A percentile compares a stretch with the other conserved stretches of the same genome.
phyloP scores from a whole-genome alignment of 2,797 vertebrate species.

The Macropus fuliginosus region DNA sequence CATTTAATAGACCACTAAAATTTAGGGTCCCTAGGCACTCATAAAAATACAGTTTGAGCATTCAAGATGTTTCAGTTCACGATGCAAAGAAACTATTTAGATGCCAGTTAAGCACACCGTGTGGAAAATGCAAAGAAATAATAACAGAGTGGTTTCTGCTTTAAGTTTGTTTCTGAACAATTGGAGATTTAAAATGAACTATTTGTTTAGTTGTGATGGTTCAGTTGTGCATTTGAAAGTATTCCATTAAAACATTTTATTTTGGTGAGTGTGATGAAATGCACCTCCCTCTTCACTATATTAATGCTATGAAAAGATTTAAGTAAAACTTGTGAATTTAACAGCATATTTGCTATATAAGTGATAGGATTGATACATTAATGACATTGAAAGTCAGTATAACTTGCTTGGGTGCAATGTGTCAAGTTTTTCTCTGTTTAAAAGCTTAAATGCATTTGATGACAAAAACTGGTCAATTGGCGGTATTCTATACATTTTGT shows the following conservation, averaged over 20 bases:
- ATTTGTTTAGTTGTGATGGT: slow-evolving; percentile 68
- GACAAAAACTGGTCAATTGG: slow-evolving; percentile 55
- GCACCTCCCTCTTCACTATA: slow-evolving; percentile 19
- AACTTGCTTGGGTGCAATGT: slow-evolving; percentile 63
- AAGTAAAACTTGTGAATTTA: slow-evolving; percentile 70
- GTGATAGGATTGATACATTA: slow-evolving; percentile 46
- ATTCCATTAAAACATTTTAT: slow-evolving; percentile 76
- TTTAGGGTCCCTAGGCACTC: slow-evolving; percentile 88
- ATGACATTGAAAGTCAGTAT: slow-evolving; percentile 57
- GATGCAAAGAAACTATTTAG: slow-evolving; percentile 88
- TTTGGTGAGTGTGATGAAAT: slow-evolving; percentile 71
- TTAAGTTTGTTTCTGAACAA: slow-evolving; percentile 82
- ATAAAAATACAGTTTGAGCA: slow-evolving; percentile 92
- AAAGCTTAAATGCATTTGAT: slow-evolving; percentile 44
- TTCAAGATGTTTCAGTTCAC: slow-evolving; percentile 88
- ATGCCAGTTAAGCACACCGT: slow-evolving; percentile 85
- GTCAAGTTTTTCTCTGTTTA: slow-evolving; percentile 29
- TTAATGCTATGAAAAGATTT: slow-evolving; percentile 65
- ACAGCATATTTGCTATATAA: slow-evolving; percentile 51
- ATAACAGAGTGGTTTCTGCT: slow-evolving; percentile 82
- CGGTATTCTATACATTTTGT: slow-evolving; percentile 60
- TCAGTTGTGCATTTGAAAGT: slow-evolving; percentile 74
- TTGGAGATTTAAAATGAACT: slow-evolving; percentile 76
- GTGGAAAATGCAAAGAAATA: slow-evolving; percentile 84
- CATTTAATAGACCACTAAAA: slow-evolving; percentile 92